A percentile compares a stretch with the other conserved stretches of the same genome.
These are phyloP conservation scores for Bombus polaris DNA, from an alignment of 1,140 invertebrate genomes.

Conservation along the genomic window DNA sequence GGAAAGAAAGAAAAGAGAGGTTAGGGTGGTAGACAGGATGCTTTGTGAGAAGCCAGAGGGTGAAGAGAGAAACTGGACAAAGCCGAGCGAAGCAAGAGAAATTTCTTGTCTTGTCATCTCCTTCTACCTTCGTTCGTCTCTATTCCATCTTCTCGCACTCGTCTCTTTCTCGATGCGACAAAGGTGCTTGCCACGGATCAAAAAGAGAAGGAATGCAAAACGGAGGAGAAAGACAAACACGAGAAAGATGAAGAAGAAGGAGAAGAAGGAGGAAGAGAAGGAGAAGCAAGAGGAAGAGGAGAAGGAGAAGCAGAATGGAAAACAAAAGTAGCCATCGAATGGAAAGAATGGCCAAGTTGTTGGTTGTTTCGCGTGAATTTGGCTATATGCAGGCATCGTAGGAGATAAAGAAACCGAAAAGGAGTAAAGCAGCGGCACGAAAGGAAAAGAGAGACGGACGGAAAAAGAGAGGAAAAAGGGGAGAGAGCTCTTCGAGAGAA, in stretches of 20 bases:
- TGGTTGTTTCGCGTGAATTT: conserved; percentile 55
- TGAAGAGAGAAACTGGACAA: conserved; percentile 50
- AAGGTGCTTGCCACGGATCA: neutral
- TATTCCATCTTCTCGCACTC: neutral
- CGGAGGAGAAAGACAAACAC: neutral
- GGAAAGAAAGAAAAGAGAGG: conserved; percentile 60
- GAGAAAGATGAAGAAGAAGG: neutral
- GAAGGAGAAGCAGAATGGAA: neutral
- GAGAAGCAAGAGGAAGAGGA: neutral
- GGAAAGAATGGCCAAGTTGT: conserved; percentile 53
- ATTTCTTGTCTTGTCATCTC: conserved; percentile 30
- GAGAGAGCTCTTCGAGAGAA: conserved; percentile 54
- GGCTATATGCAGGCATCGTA: conserved; percentile 44
- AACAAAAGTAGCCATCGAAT: conserved; percentile 17
- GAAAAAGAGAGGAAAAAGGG: conserved; percentile 44
- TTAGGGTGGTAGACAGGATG: conserved; percentile 64
- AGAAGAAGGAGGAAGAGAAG: neutral
- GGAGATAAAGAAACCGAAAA: conserved; percentile 54
- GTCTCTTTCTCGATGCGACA: neutral
- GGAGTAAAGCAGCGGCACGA: conserved; percentile 18
- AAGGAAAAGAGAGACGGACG: conserved; percentile 41
- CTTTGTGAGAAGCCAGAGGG: conserved; percentile 60
- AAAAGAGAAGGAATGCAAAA: neutral
- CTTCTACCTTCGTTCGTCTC: conserved; percentile 7
- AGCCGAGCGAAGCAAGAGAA: conserved; percentile 26